Conservation (phyloP, 2,797 vertebrate genomes). For the Enteromius fasciolatus region DNA sequence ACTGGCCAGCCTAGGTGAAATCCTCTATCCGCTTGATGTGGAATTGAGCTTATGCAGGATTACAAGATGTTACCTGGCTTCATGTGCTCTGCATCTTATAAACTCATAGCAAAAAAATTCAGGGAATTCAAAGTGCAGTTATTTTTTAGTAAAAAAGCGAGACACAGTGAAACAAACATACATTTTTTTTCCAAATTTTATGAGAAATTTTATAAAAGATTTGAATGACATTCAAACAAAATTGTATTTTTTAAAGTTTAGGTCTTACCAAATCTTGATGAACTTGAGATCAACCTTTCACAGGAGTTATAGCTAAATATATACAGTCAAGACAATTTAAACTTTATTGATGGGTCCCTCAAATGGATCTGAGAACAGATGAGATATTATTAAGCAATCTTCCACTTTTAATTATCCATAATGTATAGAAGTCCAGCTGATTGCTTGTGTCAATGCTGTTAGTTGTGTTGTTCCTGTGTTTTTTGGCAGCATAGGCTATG, state of each 20-base stretch:
- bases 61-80: constrained; percentile 27
- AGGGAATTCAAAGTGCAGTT: neutral
- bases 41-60: constrained; percentile 24
- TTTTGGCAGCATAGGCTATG: constrained; percentile 13
- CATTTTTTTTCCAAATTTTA: neutral
- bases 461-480: constrained; percentile 23
- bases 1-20: constrained; percentile 29
- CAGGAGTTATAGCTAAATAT: constrained; percentile 15
- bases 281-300: neutral
- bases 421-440: neutral
- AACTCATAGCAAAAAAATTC: neutral
- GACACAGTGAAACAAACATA: neutral
- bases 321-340: neutral
- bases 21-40: constrained; percentile 40
- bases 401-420: neutral
- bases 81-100: neutral
- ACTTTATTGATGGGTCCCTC: constrained; percentile 1
- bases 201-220: neutral
- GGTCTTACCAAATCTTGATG: neutral
- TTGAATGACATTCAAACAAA: neutral
- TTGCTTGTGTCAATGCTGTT: constrained; percentile 45
- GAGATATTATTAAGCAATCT: neutral
- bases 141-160: neutral
- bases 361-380: constrained; percentile 8
- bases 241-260: neutral